Conservation (phyloP, 2,113 vertebrate species). For the Pristiophorus japonicus region DNA sequence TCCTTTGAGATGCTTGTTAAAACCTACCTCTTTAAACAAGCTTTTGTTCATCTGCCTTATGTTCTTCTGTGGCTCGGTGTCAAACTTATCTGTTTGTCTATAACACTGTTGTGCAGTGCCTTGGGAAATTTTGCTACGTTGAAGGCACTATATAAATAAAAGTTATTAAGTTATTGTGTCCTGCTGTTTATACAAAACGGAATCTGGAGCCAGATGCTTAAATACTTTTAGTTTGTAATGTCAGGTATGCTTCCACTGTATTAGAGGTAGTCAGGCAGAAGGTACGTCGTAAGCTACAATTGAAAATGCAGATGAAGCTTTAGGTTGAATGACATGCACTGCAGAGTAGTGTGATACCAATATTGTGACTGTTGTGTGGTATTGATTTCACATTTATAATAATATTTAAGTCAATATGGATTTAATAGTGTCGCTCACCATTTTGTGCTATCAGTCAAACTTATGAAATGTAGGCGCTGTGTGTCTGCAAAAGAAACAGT, state of each 20-base stretch:
- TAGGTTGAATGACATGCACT: neutral
- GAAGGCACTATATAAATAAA: too few species aligned
- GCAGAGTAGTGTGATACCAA: neutral
- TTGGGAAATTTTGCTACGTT: too few species aligned
- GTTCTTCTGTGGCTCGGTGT: too few species aligned
- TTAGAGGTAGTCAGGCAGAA: neutral
- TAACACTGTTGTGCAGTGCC: too few species aligned
- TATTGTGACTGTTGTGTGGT: neutral
- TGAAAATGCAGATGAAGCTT: neutral
- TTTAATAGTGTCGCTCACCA: neutral
- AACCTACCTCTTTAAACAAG: too few species aligned
- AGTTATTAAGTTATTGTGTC: neutral
- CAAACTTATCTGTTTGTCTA: too few species aligned
- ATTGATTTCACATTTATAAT: neutral
- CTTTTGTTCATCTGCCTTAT: too few species aligned
- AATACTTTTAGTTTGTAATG: neutral
- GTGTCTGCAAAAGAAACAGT: neutral
- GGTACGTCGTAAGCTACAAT: neutral
- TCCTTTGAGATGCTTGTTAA: too few species aligned
- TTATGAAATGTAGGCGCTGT: neutral
- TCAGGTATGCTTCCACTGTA: neutral
- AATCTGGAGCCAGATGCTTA: neutral
- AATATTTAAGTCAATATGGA: neutral
- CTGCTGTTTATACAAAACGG: neutral
- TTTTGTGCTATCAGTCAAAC: neutral